Evolutionary conservation across 2,113 vertebrate species (phyloP).

Genomic region (Triplophysa rosa): DNA sequence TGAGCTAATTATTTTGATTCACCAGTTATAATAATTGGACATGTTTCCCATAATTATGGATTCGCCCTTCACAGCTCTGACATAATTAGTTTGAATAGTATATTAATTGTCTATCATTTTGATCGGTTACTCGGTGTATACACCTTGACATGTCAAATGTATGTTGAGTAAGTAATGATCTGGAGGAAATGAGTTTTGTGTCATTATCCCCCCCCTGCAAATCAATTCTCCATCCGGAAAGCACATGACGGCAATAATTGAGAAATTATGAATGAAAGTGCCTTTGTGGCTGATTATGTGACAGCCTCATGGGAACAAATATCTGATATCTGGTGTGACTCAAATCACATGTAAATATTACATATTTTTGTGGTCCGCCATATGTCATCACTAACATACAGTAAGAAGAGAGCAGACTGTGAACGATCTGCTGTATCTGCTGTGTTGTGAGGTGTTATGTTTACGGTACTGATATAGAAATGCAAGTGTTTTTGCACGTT

Average conservation of each 20-base stretch:
- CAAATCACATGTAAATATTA: constrained; percentile 29
- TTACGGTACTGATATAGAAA: not conserved
- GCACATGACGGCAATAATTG: not conserved
- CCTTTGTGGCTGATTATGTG: not conserved
- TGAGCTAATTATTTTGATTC: constrained; percentile 30
- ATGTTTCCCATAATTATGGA: constrained; percentile 38
- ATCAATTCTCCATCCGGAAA: constrained; percentile 10
- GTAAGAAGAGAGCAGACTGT: too few relatives aligned
- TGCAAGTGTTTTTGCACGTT: too few relatives aligned
- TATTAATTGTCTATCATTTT: constrained; percentile 18
- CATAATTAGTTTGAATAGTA: constrained; percentile 23
- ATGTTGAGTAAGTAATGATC: constrained; percentile 19
- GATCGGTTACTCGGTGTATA: constrained; percentile 18
- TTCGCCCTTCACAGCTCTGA: constrained; percentile 14
- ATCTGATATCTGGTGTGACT: not conserved
- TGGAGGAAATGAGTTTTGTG: constrained; percentile 2
- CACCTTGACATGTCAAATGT: constrained; percentile 22
- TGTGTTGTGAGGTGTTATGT: not conserved
- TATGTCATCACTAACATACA: not conserved
- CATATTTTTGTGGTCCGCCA: constrained; percentile 14
- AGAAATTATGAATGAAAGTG: constrained; percentile 10
- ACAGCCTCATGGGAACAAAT: not conserved
- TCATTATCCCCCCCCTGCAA: not conserved
- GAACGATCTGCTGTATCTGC: not conserved
- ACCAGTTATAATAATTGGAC: constrained; percentile 30